Conservation (phyloP, 2,113 vertebrate genomes). For the Heliornis fulica region DNA sequence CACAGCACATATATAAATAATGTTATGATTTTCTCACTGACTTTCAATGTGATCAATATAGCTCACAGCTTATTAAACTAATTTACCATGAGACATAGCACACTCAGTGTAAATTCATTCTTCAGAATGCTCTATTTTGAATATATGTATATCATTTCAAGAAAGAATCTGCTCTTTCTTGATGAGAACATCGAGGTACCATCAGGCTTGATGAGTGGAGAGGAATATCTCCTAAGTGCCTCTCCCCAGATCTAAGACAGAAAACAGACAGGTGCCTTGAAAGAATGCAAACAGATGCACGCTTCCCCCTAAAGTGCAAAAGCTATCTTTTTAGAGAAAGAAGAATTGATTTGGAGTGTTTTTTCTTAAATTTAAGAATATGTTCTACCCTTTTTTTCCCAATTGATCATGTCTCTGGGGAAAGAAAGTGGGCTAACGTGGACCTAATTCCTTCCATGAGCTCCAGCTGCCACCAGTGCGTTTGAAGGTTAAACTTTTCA, state of each 20-base stretch:
- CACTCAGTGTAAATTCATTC: neutral
- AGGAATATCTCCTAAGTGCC: neutral
- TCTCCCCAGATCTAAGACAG: neutral
- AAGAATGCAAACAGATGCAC: neutral
- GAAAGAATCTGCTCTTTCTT: neutral
- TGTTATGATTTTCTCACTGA: neutral
- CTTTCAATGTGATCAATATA: neutral
- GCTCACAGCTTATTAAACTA: neutral
- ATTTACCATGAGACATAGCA: neutral
- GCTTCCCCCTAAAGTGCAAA: neutral
- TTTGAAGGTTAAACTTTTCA: neutral
- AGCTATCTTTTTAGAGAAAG: neutral
- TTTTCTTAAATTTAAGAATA: neutral
- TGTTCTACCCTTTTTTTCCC: neutral
- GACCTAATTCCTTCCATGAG: neutral
- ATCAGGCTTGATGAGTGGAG: neutral
- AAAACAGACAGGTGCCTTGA: neutral
- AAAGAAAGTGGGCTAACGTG: fast-evolving
- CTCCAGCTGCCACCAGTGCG: fast-evolving
- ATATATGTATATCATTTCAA: neutral
- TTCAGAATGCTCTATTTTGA: neutral
- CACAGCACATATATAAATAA: neutral
- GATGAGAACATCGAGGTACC: neutral
- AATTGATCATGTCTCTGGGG: fast-evolving
- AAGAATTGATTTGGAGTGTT: neutral